phyloP scores from a whole-genome alignment of 2,888 invertebrate species.

The Melinopterus prodromus region DNA sequence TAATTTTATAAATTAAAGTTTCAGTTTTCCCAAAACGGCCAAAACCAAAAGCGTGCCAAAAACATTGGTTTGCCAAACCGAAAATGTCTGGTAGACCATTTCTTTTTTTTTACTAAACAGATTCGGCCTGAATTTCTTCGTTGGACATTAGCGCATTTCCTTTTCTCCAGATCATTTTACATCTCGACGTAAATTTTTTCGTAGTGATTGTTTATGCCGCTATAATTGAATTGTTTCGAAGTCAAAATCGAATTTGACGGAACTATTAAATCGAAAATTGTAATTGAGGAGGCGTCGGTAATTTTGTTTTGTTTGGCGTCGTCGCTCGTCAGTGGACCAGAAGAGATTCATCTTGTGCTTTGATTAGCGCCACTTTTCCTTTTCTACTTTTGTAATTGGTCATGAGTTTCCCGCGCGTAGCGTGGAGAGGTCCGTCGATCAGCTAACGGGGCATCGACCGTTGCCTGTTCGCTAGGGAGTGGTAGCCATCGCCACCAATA shows the following conservation, averaged over 20 bases:
- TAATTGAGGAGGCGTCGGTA: background rate
- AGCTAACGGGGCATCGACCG: constrained; percentile 57
- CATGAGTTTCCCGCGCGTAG: constrained; percentile 57
- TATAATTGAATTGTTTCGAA: background rate
- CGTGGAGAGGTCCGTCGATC: constrained; percentile 54
- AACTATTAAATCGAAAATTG: background rate
- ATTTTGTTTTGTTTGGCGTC: background rate
- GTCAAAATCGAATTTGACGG: background rate
- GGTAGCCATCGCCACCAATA: constrained; percentile 76
- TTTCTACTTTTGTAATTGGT: constrained; percentile 59
- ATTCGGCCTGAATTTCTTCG: too few species aligned
- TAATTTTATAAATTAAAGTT: too few species aligned
- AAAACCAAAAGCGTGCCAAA: too few species aligned
- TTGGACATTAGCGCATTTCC: too few species aligned
- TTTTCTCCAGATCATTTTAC: too few species aligned
- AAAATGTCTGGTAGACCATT: too few species aligned
- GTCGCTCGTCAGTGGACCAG: constrained; percentile 28
- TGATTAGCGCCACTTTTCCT: constrained; percentile 47
- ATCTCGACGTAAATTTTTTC: too few species aligned
- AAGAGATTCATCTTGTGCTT: constrained; percentile 32
- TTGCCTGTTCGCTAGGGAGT: constrained; percentile 65
- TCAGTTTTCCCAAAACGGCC: too few species aligned
- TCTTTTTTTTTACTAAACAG: too few species aligned
- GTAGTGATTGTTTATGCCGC: too few species aligned
- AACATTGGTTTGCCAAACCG: too few species aligned